Evolutionary conservation across 2,888 invertebrate species (phyloP), one percentile per base, ranked within the genome.

Genomic region (Epinotia bilunana): DNA sequence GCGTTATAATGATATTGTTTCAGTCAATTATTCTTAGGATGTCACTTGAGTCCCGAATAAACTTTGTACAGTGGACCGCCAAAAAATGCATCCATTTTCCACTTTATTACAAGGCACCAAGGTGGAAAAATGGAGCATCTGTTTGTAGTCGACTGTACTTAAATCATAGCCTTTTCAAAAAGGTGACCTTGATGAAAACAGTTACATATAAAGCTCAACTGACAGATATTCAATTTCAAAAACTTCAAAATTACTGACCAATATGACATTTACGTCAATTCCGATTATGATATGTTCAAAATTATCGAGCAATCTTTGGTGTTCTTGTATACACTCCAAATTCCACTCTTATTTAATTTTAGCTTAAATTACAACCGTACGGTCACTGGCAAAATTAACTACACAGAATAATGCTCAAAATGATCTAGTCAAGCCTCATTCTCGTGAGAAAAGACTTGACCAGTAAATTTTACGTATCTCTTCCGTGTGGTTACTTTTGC

Each of bases 261-360:
- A 33, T n/a, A 60, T 60, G n/a, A 61, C 61, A 33, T 61, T 57
- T 13, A 67, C 33, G 6, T 57, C 43, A 68, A 46, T 68, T 67
- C 20, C 16, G 69, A 73, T 62, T 67, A 67, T 80, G 87, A 87
- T 89, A 88, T 88, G 86, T 86, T 81, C 81, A 81, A 84, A 83
- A 83, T 81, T 86, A 69, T 79, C 83, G 87, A 87, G 88, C 86
- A 81, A 85, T 91, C 90, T 91, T 91, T 91, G 91, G 91, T 90
- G 85, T 86, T 82, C 81, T 82, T 80, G 83, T 80, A 86, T 81
- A 81, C 74, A 71, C 77, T 69, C 75, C n/a, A 68, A 74, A 64
- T 76, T 77, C 68, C 74, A 73, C 71, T 78, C 68, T 62, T 20
- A 74, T 62, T 73, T 28, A 28, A 28, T 28, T 28, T 28, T 69